Evolutionary conservation across 2,113 vertebrate genomes (phyloP), one percentile per base, ranked within the genome.

Genomic region (Camelus bactrianus): DNA sequence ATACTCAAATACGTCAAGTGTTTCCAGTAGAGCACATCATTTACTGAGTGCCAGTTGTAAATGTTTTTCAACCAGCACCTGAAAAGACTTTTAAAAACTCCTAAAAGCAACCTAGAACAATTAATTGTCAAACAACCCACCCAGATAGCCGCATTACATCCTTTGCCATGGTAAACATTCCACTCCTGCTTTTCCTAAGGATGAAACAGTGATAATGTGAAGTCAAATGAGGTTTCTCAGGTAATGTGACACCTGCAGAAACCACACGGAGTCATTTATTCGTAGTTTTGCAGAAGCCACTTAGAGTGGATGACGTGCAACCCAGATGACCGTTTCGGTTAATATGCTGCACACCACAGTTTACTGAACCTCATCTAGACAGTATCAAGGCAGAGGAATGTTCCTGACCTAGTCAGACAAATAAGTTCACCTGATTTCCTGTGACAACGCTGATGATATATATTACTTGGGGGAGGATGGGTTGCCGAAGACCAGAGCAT

Each of bases 1-100:
- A 98, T 99, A 99, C 98, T 99, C 98, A 98, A 97, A 93, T 95
- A 97, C 97, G 99, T 99, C 98, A 98, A 98, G 98, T 99, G 98
- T 99, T 99, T 98, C 98, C 98, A 97, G 92, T 98, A 96, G 84
- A 99, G 98, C 98, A 99, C 98, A 98, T 97, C 96, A 96, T 97
- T 98, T 98, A 97, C 97, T 0, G 95, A 98, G 97, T 98, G 98
- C 98, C 98, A 98, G 98, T 98, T 98, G 97, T 97, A 98, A 98
- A 98, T 97, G 97, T 97, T 97, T 98, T 96, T 97, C 98, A 98
- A 98, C 97, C 98, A 97, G 98, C 98, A 98, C 97, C 97, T 80
- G 86, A 95, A 98, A 97, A 89, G 89, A 97, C 94, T 94, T 96
- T 92, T 46, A 24, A 91, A 89, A 86, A 81, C 88, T 80, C 90